Evolutionary conservation across 2,888 invertebrate species (phyloP).

Genomic region (Synanthedon vespiformis): DNA sequence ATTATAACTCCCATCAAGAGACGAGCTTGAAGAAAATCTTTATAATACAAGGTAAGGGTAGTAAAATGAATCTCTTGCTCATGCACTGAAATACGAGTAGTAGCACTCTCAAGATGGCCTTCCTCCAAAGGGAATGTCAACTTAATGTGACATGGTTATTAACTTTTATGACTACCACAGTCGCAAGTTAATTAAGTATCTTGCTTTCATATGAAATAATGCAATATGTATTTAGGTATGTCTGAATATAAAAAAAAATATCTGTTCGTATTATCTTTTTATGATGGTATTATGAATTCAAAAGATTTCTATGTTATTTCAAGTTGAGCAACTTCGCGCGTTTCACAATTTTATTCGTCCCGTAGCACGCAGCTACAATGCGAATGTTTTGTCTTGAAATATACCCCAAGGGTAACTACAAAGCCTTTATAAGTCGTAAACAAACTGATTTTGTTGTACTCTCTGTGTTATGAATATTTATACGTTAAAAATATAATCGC

Average conservation of each 20-base stretch:
- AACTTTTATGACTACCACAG: too few relatives aligned
- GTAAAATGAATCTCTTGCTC: too few relatives aligned
- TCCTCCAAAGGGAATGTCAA: too few relatives aligned
- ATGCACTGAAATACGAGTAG: too few relatives aligned
- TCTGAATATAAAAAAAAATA: not conserved
- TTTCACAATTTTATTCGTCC: slow-evolving; percentile 57
- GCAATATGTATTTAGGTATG: not conserved
- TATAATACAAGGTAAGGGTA: too few relatives aligned
- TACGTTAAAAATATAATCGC: slow-evolving; percentile 4
- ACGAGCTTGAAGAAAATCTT: too few relatives aligned
- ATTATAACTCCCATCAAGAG: too few relatives aligned
- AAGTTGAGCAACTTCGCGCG: slow-evolving; percentile 37
- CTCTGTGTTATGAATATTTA: slow-evolving; percentile 14
- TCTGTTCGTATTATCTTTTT: too few relatives aligned
- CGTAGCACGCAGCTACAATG: slow-evolving; percentile 57
- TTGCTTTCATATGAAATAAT: not conserved
- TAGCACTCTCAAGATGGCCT: too few relatives aligned
- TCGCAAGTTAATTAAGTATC: too few relatives aligned
- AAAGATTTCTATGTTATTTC: slow-evolving; percentile 25
- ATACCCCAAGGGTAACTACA: slow-evolving; percentile 43
- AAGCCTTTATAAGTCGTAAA: slow-evolving; percentile 49
- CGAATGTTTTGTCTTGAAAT: slow-evolving; percentile 47
- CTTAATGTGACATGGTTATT: too few relatives aligned
- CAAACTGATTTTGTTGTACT: slow-evolving; percentile 33
- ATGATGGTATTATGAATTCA: slow-evolving; percentile 8